phyloP scores from a whole-genome alignment of 2,888 invertebrate species.

The Hemithea aestivaria region DNA sequence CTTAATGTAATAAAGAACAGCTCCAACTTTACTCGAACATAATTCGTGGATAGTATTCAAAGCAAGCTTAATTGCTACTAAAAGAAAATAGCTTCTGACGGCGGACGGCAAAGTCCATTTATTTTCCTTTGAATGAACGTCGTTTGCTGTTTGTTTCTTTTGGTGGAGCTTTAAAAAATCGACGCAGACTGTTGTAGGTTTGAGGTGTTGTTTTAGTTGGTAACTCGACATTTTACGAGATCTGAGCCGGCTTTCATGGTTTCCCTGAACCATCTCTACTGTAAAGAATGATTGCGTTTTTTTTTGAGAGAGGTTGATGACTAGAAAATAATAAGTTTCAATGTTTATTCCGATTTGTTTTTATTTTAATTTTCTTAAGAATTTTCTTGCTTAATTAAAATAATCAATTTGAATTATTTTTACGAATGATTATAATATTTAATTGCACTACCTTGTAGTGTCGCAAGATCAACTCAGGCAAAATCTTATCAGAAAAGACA shows the following conservation, averaged over 20 bases:
- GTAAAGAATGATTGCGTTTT: no score
- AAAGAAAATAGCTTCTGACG: slow-evolving; percentile 34
- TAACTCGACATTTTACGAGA: slow-evolving; percentile 22
- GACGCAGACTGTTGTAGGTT: slow-evolving; percentile 16
- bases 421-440: no score
- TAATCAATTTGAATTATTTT: no score
- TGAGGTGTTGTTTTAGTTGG: slow-evolving; percentile 15
- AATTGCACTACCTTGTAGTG: no score
- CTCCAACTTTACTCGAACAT: slow-evolving; percentile 15
- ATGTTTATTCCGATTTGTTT: no score
- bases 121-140: slow-evolving; percentile 27
- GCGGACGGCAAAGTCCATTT: slow-evolving; percentile 31
- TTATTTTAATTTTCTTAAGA: no score
- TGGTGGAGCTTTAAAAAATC: slow-evolving; percentile 17
- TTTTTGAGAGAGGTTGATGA: no score
- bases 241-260: slow-evolving; percentile 14
- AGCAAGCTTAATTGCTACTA: slow-evolving; percentile 37
- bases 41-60: slow-evolving; percentile 27
- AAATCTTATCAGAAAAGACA: no score
- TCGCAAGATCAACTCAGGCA: no score
- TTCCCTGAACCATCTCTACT: slow-evolving; percentile 13
- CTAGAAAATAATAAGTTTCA: no score
- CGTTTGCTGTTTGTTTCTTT: slow-evolving; percentile 22
- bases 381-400: no score
- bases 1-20: slow-evolving; percentile 8